Percentiles rank a stretch among this genome's conserved stretches.
Evolutionary conservation across 2,888 invertebrate genomes (phyloP).

Genomic region (Nesidiocoris tenuis): DNA sequence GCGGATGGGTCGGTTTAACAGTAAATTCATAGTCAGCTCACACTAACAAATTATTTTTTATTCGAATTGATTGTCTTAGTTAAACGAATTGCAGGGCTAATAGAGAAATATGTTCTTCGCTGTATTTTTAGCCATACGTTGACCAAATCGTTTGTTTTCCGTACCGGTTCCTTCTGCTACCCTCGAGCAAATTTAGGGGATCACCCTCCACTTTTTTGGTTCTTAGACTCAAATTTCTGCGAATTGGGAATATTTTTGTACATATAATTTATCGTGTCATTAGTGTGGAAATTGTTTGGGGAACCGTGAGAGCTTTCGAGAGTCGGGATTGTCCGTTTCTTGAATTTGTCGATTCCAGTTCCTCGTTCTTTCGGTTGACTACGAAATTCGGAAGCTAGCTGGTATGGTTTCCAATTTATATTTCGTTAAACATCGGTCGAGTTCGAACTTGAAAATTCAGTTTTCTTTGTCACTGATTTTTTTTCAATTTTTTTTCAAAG

Average conservation of each 20-base stretch:
- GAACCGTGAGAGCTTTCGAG: not conserved
- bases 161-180: not conserved
- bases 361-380: too few relatives aligned
- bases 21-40: not conserved
- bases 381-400: too few relatives aligned
- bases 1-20: not conserved
- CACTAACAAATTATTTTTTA: not conserved
- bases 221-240: not conserved
- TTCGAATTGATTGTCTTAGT: not conserved
- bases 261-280: slow-evolving; percentile 11
- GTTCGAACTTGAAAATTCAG: too few relatives aligned
- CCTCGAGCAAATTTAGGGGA: too few relatives aligned
- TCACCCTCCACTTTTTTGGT: too few relatives aligned
- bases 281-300: slow-evolving; percentile 12
- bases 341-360: too few relatives aligned
- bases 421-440: too few relatives aligned
- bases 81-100: not conserved
- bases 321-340: too few relatives aligned
- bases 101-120: not conserved
- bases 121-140: not conserved
- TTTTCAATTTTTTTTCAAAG: too few relatives aligned
- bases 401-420: too few relatives aligned
- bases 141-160: not conserved
- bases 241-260: not conserved
- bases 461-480: too few relatives aligned